Percentiles rank a stretch among this genome's conserved stretches.
These are phyloP conservation scores for Urocolius indicus DNA, from an alignment of 2,113 vertebrate genomes.

Conservation along the genomic window DNA sequence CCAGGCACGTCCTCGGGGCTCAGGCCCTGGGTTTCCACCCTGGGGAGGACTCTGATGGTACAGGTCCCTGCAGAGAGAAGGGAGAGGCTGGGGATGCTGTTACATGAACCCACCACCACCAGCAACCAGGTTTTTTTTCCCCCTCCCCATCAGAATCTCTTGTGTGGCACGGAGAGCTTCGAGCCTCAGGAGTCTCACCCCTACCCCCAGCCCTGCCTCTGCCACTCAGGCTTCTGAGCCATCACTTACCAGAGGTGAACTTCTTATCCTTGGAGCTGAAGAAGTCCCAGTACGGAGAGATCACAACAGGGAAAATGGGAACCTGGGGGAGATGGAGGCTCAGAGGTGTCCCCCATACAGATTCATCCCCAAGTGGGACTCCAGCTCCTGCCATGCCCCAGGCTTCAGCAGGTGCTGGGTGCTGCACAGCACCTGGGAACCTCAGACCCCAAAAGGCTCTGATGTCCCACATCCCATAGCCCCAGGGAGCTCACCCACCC, in stretches of 20 bases:
- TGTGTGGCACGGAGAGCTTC: neutral
- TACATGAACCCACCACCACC: neutral
- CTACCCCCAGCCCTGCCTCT: neutral
- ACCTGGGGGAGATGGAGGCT: slow-evolving; percentile 58
- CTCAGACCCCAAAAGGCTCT: too few relatives aligned
- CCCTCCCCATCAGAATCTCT: neutral
- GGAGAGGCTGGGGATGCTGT: neutral
- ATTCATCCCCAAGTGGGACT: neutral
- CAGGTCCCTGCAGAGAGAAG: slow-evolving; percentile 15
- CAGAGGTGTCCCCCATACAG: neutral
- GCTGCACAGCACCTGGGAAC: too few relatives aligned
- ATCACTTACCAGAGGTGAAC: slow-evolving; percentile 74
- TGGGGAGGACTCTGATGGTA: slow-evolving; percentile 36
- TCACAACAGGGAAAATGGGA: slow-evolving; percentile 80
- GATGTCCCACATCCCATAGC: too few relatives aligned
- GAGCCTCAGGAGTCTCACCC: neutral
- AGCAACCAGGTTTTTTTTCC: neutral
- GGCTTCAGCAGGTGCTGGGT: too few relatives aligned
- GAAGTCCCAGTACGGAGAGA: slow-evolving; percentile 80
- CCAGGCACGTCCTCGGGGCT: neutral
- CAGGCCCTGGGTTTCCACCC: slow-evolving; percentile 29
- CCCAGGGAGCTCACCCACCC: too few relatives aligned
- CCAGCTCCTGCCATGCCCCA: too few relatives aligned
- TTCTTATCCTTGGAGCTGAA: slow-evolving; percentile 79
- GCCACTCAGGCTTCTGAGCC: neutral